phyloP scores from a whole-genome alignment of 2,888 invertebrate species.

The Brachyopa scutellaris region DNA sequence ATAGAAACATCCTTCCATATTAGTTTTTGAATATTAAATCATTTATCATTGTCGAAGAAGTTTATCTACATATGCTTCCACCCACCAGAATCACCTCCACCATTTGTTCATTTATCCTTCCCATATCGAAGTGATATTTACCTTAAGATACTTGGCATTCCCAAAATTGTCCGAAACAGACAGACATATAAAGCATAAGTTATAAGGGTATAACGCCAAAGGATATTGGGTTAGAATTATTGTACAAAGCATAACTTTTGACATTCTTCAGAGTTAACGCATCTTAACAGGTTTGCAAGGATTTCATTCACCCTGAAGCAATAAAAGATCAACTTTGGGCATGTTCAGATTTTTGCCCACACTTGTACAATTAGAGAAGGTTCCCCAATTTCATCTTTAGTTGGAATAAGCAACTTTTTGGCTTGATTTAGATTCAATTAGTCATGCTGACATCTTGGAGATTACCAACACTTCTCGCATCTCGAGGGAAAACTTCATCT shows the following conservation, averaged over 20 bases:
- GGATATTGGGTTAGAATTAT: not conserved
- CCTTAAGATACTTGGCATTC: too few species aligned
- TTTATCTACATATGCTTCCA: too few species aligned
- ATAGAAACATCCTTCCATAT: too few species aligned
- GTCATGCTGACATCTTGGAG: slow-evolving; percentile 4
- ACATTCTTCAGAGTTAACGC: not conserved
- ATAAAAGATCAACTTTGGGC: not conserved
- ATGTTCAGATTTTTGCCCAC: too few species aligned
- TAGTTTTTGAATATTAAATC: too few species aligned
- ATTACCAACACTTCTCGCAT: not conserved
- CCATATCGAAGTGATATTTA: too few species aligned
- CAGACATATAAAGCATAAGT: not conserved
- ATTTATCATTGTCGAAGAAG: too few species aligned
- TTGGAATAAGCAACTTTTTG: too few species aligned
- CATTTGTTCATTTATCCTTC: too few species aligned
- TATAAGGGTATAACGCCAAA: not conserved
- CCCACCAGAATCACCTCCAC: too few species aligned
- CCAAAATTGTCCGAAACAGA: not conserved
- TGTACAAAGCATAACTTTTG: not conserved
- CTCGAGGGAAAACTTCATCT: slow-evolving; percentile 13
- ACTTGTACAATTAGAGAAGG: not conserved
- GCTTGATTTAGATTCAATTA: slow-evolving; percentile 26
- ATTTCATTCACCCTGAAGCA: not conserved
- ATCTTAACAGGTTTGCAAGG: not conserved
- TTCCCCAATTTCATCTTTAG: too few species aligned